Base-by-base conservation (phyloP, 2,113 vertebrate genomes). In the Tiliqua scincoides region DNA sequence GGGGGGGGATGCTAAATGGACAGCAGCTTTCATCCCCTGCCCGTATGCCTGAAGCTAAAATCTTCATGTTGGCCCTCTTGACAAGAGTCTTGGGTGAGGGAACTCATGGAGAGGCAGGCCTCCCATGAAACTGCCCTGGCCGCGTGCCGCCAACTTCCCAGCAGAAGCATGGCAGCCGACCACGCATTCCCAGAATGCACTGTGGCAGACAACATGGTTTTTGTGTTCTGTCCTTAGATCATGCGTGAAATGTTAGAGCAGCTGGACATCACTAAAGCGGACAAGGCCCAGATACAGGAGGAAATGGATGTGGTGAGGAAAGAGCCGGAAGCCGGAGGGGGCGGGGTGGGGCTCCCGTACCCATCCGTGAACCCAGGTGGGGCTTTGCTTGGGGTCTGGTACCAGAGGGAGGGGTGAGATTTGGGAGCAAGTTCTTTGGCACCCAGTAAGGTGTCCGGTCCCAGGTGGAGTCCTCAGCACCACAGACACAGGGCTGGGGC, bases 291-390 rank as follows among this genome's bases (percentile, higher is more conserved):
- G 6, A 54, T 94, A 48, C 84, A 94, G 65, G 48, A 93, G 83
- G 90, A 93, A 67, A 79, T 95, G 86, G 90, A 75, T 20, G 88
- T 85, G 87, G 93, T 94, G 71, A 94, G 93, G 82, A 67, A 70
- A 6, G 15, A 11, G 35, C 68, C 0, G 11, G 77, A n/a, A 75
- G 37, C 12, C 15, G 73, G 73, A 4, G 11, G 25, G 20, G 62
- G 9, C 1, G 3, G 30, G 30, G 32, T 1, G 76, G 32, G 20
- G 57, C 57, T 59, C 35, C 7, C 12, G 32, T 7, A 3, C 18
- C 54, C 77, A 7, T 57, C 74, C 74, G 8, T 14, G n/a, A 32
- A 30, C 15, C 67, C 30, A 79, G 76, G 77, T 4, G 21, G 30
- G 54, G 76, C 9, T n/a, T 15, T 2, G 8, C 17, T 37, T 40